A percentile compares a stretch with the other conserved stretches of the same genome.
phyloP scores from a whole-genome alignment of 2,888 invertebrate genomes.

The Anoplius nigerrimus region DNA sequence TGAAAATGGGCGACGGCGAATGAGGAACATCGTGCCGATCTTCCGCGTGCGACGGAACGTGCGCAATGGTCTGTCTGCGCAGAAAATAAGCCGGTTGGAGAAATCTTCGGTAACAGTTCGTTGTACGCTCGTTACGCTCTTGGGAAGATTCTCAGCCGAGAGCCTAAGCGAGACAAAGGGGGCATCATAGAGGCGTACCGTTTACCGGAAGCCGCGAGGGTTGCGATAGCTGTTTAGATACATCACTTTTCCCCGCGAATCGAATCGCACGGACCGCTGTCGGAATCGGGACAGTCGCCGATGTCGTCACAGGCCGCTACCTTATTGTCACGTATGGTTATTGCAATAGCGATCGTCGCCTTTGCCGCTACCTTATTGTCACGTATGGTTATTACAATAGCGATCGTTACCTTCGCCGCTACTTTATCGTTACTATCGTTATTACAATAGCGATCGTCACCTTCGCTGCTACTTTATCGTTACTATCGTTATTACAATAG shows the following conservation, averaged over 20 bases:
- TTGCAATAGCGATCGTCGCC: no score
- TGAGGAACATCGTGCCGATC: conserved; percentile 4
- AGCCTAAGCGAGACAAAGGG: conserved; percentile 60
- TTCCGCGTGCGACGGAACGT: conserved; percentile 25
- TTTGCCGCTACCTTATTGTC: neutral
- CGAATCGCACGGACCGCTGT: conserved; percentile 39
- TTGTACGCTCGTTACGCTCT: conserved; percentile 66
- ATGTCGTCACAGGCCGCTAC: conserved; percentile 22
- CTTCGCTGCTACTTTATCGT: neutral
- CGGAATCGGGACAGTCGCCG: conserved; percentile 43
- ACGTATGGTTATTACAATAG: no score
- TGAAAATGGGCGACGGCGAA: no score
- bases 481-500: no score
- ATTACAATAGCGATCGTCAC: no score
- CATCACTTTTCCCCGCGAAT: conserved; percentile 62
- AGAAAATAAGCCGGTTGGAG: conserved; percentile 42
- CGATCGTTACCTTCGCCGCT: no score
- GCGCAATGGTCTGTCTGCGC: neutral
- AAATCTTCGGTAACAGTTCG: conserved; percentile 66
- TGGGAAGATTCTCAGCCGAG: conserved; percentile 71
- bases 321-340: conserved; percentile 12
- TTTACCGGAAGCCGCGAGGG: conserved; percentile 67
- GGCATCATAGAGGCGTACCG: conserved; percentile 64
- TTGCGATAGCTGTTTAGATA: conserved; percentile 64
- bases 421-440: conserved; percentile 7